Base-by-base conservation (phyloP, 1,140 invertebrate genomes). In the Leptinotarsa undecemlineata region DNA sequence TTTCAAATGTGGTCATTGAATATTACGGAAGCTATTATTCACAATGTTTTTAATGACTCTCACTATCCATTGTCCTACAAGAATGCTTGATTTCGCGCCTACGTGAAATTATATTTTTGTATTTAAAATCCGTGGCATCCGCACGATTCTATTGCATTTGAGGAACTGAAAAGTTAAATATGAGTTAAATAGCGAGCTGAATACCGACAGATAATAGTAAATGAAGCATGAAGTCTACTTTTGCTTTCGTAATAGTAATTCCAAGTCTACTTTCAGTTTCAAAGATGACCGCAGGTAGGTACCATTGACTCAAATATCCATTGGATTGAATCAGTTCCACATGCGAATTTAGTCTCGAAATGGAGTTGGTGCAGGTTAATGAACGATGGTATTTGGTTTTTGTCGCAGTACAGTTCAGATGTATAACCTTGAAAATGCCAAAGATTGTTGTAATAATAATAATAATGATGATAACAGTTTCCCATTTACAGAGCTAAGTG, bases 201-300 rank as follows among this genome's bases (percentile, higher is more conserved):
- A 57, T 57, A 57, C 51, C 51, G n/a, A 57, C 51, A 57, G 15
- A 57, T 57, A 17, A 17, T 57, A 57, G 15, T 57, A 15, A 57
- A 57, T 57, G 51, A 8, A 57, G 51, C 51, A 57, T 57, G 51
- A 57, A 57, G 51, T 57, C 51, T 57, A 57, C 51, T 57, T 57
- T 57, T 57, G 51, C 51, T 57, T 57, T 57, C 51, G 51, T 57
- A 57, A n/a, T 17, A 57, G 15, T 57, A 4, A 57, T 57, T 57
- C 17, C 15, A 19, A 57, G 51, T 57, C 51, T 19, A 57, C 51
- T 57, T 57, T 57, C 51, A 57, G 51, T 57, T 57, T 57, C 51
- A 57, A 57, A 57, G 51, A 57, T 57, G 51, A 57, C 51, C 51
- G 51, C 51, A 57, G 51, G 51, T 57, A 57, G 51, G 51, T 57